Evolutionary conservation across 2,797 vertebrate species (phyloP).

Genomic region (Neopelma chrysocephalum): DNA sequence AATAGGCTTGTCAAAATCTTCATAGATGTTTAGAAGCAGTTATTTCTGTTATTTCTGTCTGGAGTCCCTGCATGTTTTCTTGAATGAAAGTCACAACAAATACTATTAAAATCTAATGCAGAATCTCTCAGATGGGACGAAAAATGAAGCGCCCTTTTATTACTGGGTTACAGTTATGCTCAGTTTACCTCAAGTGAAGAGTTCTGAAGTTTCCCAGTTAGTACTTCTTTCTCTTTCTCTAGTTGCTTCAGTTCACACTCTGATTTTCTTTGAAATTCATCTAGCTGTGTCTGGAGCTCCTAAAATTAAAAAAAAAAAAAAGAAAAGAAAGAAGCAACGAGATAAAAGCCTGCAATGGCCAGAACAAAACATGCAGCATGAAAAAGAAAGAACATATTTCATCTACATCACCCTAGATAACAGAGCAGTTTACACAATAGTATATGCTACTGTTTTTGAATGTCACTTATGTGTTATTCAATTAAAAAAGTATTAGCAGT

Average conservation of each 20-base stretch:
- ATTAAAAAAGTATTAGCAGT: neutral
- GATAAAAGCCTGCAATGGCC: neutral
- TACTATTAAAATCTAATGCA: neutral
- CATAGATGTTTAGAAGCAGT: neutral
- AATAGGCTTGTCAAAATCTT: neutral
- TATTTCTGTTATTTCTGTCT: neutral
- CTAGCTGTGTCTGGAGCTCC: slow-evolving; percentile 78
- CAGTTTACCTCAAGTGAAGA: slow-evolving; percentile 83
- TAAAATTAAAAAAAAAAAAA: slow-evolving; percentile 10
- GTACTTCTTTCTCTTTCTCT: slow-evolving; percentile 83
- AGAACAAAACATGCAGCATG: neutral
- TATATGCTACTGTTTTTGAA: neutral
- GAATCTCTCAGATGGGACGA: neutral
- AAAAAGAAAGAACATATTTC: neutral
- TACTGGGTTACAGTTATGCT: neutral
- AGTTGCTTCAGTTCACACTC: slow-evolving; percentile 80
- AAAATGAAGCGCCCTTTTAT: neutral
- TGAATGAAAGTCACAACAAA: neutral
- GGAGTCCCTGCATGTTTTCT: neutral
- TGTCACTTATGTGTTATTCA: neutral
- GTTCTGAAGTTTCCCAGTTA: slow-evolving; percentile 82
- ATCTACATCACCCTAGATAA: neutral
- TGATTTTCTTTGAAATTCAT: slow-evolving; percentile 82
- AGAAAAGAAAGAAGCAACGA: neutral
- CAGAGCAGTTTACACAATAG: neutral